Base-by-base conservation (phyloP, 2,113 vertebrate species). In the Gallinago undulata region DNA sequence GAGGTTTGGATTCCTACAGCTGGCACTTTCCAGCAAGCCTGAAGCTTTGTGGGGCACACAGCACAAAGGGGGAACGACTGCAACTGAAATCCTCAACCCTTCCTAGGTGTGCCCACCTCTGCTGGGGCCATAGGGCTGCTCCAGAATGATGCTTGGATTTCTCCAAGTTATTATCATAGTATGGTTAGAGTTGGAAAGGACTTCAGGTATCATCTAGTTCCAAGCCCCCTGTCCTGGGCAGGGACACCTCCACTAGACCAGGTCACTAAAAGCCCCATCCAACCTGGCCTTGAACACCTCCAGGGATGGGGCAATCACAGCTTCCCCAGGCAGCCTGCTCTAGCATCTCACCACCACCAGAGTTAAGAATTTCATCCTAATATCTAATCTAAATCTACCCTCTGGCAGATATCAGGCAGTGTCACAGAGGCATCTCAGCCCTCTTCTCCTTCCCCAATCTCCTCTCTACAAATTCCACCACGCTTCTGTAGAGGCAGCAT, bases 21-120 rank as follows among this genome's bases (percentile, higher is more conserved):
- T 75, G 57, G n/a, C 0, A 0, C 19, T 66, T 82, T 37, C 62
- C 67, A n/a, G 53, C 3, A 25, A 87, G 50, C 43, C 59, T 0
- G 0, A 31, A 63, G 43, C 43, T 84, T 47, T 53, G 25, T 2
- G 3, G 23, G 43, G 21, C 8, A 19, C 35, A 19, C 5, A 2
- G 18, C 15, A 14, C 50, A 27, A 22, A 45, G 17, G 19, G 10
- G 25, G 11, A 86, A 68, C 2, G 1, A 79, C 35, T 21, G 7
- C 21, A 73, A 13, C 45, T 25, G 43, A 53, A 18, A 68, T 23
- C 13, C 27, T 19, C 82, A 77, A 68, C 16, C n/a, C 10, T 33
- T 39, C 23, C 7, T 2, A 3, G 28, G 19, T 37, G 21, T 73
- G 21, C 12, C 39, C 45, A 64, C 33, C 6, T 43, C 48, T 60